Conservation (phyloP, 2,888 invertebrate genomes). For the Oscheius onirici region DNA sequence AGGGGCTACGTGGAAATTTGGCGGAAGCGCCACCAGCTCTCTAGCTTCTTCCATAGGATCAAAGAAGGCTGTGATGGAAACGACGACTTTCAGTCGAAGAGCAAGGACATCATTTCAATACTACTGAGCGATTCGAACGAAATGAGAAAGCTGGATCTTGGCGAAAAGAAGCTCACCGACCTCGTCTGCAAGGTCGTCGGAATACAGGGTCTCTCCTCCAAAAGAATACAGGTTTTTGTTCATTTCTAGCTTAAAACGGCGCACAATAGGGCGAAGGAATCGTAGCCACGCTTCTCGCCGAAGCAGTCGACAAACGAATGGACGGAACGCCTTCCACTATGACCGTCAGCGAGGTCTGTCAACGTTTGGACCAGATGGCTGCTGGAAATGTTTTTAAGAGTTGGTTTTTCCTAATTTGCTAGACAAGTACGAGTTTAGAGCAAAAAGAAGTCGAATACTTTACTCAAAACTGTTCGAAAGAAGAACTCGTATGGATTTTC, state of each 20-base stretch:
- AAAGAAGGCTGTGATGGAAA: neutral
- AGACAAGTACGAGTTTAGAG: too few relatives aligned
- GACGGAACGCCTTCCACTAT: neutral
- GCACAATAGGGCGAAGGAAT: neutral
- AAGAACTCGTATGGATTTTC: slow-evolving; percentile 55
- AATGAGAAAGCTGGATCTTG: slow-evolving; percentile 42
- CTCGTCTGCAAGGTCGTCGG: slow-evolving; percentile 20
- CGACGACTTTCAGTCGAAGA: slow-evolving; percentile 6
- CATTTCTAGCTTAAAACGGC: neutral
- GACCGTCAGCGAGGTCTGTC: slow-evolving; percentile 15
- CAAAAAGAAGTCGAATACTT: slow-evolving; percentile 21
- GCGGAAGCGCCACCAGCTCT: neutral
- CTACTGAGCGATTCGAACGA: slow-evolving; percentile 87
- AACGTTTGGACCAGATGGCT: neutral
- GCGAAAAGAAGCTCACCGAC: slow-evolving; percentile 30
- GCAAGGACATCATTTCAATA: slow-evolving; percentile 43
- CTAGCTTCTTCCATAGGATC: slow-evolving; percentile 9
- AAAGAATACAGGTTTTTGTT: neutral
- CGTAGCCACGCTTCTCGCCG: neutral
- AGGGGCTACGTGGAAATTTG: slow-evolving; percentile 7
- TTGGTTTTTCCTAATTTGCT: too few relatives aligned
- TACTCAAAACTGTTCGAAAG: slow-evolving; percentile 41
- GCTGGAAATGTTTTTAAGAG: slow-evolving; percentile 8
- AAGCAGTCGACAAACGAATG: slow-evolving; percentile 11
- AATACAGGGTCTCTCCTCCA: slow-evolving; percentile 8